Evolutionary conservation across 2,113 vertebrate genomes (phyloP), one percentile per base, ranked within the genome.

Genomic region (Rhinopomastus cyanomelas): DNA sequence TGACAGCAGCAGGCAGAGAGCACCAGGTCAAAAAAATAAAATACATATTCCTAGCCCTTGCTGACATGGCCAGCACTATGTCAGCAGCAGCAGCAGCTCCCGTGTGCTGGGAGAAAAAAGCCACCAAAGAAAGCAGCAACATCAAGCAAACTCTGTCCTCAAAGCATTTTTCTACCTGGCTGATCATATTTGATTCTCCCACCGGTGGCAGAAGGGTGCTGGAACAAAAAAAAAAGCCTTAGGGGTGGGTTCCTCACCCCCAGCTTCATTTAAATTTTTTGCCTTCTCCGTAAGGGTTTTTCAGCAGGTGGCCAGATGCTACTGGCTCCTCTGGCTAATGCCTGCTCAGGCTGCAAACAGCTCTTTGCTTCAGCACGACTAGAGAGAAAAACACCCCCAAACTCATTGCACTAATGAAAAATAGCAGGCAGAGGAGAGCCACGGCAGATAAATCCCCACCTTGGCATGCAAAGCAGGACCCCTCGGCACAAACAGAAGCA

Each of bases 81-180:
- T 36, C 81, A 92, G 81, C 78, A 56, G 16, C 0, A 56, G 16
- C 0, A 8, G 32, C 39, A 42, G 46, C 59, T 20, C 5, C 1
- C 0, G 0, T 34, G 44, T 4, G 3, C 34, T 0, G 0, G 34
- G 34, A 84, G 26, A 56, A 81, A 62, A 88, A 51, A 1, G 3
- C 21, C 34, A 69, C 48, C 65, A 68, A 48, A 87, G 26, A 67
- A 67, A 72, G 19, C 53, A 74, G 61, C 52, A 66, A 16, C 0
- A 0, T 30, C 34, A 32, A 89, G 72, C n/a, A 85, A 81, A 72
- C 18, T 12, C 39, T 2, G 4, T 4, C 34, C 27, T 71, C 20
- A 72, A 64, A 75, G 59, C 6, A 21, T 66, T 84, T 81, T 52
- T 27, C n/a, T 59, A 37, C 37, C 61, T 48, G 42, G 56, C 25